Conservation (phyloP, 2,113 vertebrate species). For the Xiphophorus maculatus region DNA sequence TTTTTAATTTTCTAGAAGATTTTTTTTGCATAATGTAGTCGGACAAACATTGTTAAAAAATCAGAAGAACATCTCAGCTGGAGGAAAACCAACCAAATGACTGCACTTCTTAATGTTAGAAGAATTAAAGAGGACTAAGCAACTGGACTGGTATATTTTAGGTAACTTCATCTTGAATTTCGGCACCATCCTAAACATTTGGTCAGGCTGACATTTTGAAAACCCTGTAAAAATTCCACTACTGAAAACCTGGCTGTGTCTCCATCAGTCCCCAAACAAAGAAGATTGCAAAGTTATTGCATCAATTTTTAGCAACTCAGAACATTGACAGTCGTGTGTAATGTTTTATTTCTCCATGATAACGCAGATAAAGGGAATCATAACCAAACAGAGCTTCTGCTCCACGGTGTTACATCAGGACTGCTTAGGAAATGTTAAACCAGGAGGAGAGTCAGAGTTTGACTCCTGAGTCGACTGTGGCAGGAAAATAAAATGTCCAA, state of each 20-base stretch:
- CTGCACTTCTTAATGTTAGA: too few species aligned
- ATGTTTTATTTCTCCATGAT: slow-evolving; percentile 4
- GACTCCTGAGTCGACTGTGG: neutral
- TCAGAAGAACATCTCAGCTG: too few species aligned
- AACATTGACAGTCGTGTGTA: neutral
- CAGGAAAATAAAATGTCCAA: neutral
- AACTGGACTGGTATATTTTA: too few species aligned
- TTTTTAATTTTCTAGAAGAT: too few species aligned
- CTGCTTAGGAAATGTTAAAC: neutral
- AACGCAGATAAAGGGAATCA: slow-evolving; percentile 15
- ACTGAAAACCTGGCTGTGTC: neutral
- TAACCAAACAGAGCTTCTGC: neutral
- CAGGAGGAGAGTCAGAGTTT: neutral
- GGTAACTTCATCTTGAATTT: too few species aligned
- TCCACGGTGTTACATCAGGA: neutral
- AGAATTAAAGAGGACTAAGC: too few species aligned
- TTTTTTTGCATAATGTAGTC: too few species aligned
- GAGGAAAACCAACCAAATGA: too few species aligned
- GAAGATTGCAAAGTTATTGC: neutral
- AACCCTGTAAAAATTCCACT: neutral
- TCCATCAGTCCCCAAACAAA: slow-evolving; percentile 1
- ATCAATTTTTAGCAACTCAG: neutral
- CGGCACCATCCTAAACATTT: neutral
- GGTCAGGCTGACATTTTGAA: neutral
- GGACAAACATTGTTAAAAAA: too few species aligned